phyloP scores from a whole-genome alignment of 2,113 vertebrate species.

The Rousettus leschenaultii region DNA sequence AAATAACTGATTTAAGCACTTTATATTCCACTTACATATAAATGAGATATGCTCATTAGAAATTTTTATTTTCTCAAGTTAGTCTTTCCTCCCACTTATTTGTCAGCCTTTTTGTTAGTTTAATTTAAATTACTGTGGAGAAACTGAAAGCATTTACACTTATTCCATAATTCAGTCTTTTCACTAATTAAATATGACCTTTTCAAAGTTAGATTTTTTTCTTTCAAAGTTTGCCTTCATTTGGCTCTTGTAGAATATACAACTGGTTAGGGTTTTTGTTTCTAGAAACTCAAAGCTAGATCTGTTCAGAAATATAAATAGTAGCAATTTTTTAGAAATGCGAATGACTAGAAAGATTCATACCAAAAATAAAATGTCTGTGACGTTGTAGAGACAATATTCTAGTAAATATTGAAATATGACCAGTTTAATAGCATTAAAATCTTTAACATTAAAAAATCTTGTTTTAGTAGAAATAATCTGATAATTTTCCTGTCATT shows the following conservation, averaged over 20 bases:
- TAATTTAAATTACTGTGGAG: constrained; percentile 10
- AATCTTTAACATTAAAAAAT: neutral
- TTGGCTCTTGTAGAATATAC: neutral
- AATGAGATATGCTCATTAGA: neutral
- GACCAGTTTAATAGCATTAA: neutral
- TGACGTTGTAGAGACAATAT: neutral
- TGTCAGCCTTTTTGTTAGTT: neutral
- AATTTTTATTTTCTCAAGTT: constrained; percentile 34
- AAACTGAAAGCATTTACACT: neutral
- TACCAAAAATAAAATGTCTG: neutral
- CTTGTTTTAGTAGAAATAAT: neutral
- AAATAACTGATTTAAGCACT: neutral
- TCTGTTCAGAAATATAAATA: neutral
- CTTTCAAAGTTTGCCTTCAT: neutral
- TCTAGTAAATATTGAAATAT: neutral
- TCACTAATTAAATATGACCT: constrained; percentile 6
- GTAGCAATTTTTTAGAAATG: neutral
- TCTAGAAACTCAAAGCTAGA: neutral
- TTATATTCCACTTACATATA: constrained; percentile 9
- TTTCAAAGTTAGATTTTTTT: neutral
- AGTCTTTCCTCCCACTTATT: neutral
- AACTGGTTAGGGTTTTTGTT: neutral
- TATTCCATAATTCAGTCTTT: constrained; percentile 36
- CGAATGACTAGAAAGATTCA: neutral
- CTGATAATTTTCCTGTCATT: neutral